Percentiles rank a stretch among this genome's conserved stretches.
phyloP scores from a whole-genome alignment of 53 echinoderm and acorn worm species.

The Arbacia lixula region DNA sequence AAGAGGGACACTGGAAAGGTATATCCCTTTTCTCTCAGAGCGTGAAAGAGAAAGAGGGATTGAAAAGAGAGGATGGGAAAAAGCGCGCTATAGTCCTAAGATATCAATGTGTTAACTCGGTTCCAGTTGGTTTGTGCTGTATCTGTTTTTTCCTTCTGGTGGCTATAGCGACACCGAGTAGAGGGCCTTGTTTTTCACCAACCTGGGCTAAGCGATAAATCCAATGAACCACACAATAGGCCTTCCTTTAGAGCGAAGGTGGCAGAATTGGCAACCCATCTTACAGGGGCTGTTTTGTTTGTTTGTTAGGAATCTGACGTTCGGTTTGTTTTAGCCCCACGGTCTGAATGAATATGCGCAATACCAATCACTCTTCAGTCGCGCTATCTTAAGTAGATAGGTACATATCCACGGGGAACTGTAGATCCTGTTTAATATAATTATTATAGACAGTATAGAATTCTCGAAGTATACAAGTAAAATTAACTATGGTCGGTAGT shows the following conservation, averaged over 20 bases:
- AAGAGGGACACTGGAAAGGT: constrained; percentile 4
- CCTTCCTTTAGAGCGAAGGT: constrained; percentile 10
- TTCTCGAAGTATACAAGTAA: no score
- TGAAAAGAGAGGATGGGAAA: not conserved
- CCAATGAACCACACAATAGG: constrained; percentile 39
- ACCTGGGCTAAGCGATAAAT: constrained; percentile 46
- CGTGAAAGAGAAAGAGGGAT: not conserved
- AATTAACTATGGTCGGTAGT: no score
- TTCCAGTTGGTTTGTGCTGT: constrained; percentile 11
- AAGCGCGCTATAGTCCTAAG: not conserved
- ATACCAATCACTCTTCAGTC: no score
- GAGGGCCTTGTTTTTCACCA: constrained; percentile 49
- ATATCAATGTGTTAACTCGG: constrained; percentile 3
- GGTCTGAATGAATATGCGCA: no score
- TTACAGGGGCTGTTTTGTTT: not conserved
- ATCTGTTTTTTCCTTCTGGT: not conserved
- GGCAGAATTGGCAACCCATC: not conserved
- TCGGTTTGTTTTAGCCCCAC: no score
- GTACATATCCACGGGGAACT: no score
- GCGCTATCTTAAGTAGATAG: no score
- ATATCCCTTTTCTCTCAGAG: constrained; percentile 25
- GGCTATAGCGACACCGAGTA: constrained; percentile 30
- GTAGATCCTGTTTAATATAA: no score
- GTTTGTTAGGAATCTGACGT: no score
- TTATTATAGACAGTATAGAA: no score